Conservation (phyloP, 2,113 vertebrate species). For the Plecotus auritus region DNA sequence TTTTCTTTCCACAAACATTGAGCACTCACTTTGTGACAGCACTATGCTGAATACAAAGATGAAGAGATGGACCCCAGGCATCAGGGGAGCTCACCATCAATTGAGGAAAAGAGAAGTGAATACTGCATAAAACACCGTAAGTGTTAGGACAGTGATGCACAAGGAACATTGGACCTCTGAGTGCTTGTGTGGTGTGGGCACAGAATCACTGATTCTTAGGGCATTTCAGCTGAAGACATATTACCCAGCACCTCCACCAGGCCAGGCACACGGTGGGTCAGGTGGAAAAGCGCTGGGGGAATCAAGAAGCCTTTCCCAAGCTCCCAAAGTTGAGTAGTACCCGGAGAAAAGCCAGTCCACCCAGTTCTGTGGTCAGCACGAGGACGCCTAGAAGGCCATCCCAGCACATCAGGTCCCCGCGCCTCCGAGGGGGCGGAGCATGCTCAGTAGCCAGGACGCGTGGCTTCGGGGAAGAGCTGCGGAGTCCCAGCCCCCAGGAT, state of each 20-base stretch:
- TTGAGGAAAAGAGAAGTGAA: background rate
- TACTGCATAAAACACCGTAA: background rate
- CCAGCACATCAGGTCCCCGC: accelerated
- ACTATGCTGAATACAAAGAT: background rate
- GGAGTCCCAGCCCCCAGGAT: accelerated
- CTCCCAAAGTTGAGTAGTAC: background rate
- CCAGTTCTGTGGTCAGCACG: background rate
- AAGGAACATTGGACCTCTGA: background rate
- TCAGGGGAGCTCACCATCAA: background rate
- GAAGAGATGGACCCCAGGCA: background rate
- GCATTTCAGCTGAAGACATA: background rate
- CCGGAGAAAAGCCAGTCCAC: background rate
- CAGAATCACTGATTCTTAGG: background rate
- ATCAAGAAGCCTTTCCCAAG: background rate
- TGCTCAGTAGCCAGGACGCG: background rate
- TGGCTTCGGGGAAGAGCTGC: accelerated
- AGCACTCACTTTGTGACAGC: background rate
- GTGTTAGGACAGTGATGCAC: background rate
- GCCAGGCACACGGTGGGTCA: background rate
- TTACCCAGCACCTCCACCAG: background rate
- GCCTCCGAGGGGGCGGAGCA: background rate
- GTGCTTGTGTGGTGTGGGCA: background rate
- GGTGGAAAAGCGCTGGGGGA: background rate
- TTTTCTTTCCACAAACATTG: background rate
- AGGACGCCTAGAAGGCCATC: background rate